Evolutionary conservation across 2,113 vertebrate genomes (phyloP).

Genomic region (Misgurnus anguillicaudatus): DNA sequence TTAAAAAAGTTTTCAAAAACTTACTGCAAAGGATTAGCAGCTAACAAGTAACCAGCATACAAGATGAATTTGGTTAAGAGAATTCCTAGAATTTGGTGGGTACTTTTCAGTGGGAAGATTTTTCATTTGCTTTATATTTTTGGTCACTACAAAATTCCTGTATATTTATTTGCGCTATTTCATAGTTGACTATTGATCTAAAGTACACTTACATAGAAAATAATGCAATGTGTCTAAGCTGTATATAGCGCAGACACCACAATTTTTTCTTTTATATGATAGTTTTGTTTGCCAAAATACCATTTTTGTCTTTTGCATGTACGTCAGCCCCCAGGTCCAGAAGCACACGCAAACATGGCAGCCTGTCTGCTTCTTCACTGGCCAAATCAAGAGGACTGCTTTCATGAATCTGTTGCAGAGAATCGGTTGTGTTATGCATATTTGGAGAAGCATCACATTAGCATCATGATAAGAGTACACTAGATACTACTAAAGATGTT

Average conservation of each 20-base stretch:
- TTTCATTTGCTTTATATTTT: not conserved
- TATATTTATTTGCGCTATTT: no score
- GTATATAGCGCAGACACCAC: no score
- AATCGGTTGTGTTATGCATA: not conserved
- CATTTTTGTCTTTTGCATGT: slow-evolving; percentile 85
- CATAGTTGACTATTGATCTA: no score
- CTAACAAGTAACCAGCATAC: no score
- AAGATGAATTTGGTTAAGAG: no score
- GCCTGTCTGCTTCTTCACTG: slow-evolving; percentile 85
- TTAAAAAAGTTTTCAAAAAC: no score
- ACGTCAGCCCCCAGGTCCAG: slow-evolving; percentile 84
- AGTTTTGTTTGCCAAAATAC: slow-evolving; percentile 60
- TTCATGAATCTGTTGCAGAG: slow-evolving; percentile 81
- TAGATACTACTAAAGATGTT: not conserved
- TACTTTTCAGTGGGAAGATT: no score
- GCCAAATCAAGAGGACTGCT: slow-evolving; percentile 94
- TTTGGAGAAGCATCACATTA: not conserved
- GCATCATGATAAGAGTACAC: not conserved
- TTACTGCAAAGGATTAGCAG: no score
- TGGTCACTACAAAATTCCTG: no score
- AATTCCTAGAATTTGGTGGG: no score
- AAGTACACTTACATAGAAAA: no score
- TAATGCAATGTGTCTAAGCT: no score
- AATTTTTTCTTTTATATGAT: not conserved
- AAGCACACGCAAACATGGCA: slow-evolving; percentile 83